Evolutionary conservation across 2,113 vertebrate species (phyloP).

Genomic region (Onychostruthus taczanowskii): DNA sequence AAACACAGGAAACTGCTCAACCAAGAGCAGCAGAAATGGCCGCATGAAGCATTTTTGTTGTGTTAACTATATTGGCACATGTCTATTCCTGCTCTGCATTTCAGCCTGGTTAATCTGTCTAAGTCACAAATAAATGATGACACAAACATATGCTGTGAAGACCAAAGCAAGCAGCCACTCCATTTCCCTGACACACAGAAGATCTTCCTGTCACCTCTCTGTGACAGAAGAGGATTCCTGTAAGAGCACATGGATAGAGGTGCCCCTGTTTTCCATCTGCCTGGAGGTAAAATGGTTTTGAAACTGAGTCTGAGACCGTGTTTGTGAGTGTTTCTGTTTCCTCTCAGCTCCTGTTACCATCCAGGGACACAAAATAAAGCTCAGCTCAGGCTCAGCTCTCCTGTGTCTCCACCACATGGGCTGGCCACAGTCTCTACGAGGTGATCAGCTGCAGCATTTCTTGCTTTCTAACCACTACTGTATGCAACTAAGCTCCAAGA

Average conservation of each 20-base stretch:
- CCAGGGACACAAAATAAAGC: neutral
- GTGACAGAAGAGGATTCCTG: neutral
- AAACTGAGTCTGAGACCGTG: neutral
- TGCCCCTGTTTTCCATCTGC: neutral
- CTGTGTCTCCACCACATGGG: neutral
- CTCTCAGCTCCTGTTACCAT: neutral
- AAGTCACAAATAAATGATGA: neutral
- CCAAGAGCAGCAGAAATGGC: neutral
- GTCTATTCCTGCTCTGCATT: neutral
- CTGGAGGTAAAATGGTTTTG: neutral
- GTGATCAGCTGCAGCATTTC: neutral
- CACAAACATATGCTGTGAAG: neutral
- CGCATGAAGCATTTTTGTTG: neutral
- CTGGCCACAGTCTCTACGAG: neutral
- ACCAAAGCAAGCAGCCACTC: neutral
- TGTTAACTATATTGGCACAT: neutral
- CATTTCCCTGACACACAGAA: neutral
- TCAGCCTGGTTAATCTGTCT: neutral
- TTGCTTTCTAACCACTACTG: neutral
- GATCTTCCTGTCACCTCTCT: rapidly evolving
- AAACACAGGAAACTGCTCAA: neutral
- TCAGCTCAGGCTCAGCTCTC: neutral
- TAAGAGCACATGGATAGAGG: neutral
- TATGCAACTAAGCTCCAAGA: neutral
- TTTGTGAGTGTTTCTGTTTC: neutral